Base-by-base conservation (phyloP, 2,113 vertebrate genomes). In the Casuarius casuarius region DNA sequence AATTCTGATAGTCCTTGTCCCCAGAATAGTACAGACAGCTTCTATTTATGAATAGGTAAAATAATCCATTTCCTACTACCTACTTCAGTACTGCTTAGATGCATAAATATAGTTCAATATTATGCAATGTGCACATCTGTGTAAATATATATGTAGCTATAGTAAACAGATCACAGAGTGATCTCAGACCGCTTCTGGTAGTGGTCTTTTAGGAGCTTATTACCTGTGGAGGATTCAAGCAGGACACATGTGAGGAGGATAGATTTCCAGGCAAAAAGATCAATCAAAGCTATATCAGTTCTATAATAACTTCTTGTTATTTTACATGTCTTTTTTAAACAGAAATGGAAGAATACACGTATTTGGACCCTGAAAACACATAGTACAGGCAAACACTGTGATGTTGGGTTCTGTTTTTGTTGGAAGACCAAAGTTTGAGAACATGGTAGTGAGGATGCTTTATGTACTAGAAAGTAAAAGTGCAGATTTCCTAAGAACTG, bases 351-450 rank as follows among this genome's bases (percentile, higher is more conserved):
- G 22, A 38, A 56, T 28, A 44, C 8, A 12, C 33, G 3, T 2
- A 10, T 67, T 42, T 94, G 42, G 42, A 52, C 29, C 46, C 63
- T 66, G 63, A 40, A 91, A 63, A 61, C 11, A 5, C 40, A 23
- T 3, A 72, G 22, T 3, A 19, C 12, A 35, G n/a, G 18, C 14
- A 76, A 56, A n/a, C 0, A 0, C 19, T 54, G 13, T 44, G 31
- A 25, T 68, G 56, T 72, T 77, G 29, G 20, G 8, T n/a, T 61
- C 56, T 71, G 1, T 35, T 82, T 94, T 70, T 62, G 16, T 31
- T 77, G 35, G 49, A 70, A 78, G n/a, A 44, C 52, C 40, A 3
- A 84, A 70, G 18, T 23, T 62, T 66, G 44, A 46, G 79, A 73
- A 19, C 31, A 26, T 2, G 5, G 38, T 18, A 52, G 15, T 51